These are phyloP conservation scores for Antheraea pernyi DNA, from an alignment of 1,140 invertebrate species.

Conservation along the genomic window DNA sequence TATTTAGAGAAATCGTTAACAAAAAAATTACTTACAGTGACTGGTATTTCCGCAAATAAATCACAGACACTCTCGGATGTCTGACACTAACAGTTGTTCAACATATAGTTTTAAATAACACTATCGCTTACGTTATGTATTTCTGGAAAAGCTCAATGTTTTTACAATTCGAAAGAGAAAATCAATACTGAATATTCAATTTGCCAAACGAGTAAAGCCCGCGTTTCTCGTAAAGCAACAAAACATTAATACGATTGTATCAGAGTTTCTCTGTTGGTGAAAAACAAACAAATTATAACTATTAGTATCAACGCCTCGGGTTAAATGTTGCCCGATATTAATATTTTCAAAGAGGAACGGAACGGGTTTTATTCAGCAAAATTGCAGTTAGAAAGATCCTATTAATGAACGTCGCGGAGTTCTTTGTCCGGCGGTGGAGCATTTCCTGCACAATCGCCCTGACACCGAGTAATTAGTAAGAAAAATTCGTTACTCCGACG, in stretches of 20 bases:
- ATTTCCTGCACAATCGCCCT: slow-evolving; percentile 73
- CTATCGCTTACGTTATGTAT: not conserved
- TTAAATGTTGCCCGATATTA: slow-evolving; percentile 64
- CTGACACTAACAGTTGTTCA: not conserved
- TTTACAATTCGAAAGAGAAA: not conserved
- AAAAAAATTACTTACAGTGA: not conserved
- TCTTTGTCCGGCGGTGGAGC: slow-evolving; percentile 65
- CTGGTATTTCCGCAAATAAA: slow-evolving; percentile 3
- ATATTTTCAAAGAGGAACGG: slow-evolving; percentile 59
- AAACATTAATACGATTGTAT: slow-evolving; percentile 21
- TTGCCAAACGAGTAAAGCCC: not conserved
- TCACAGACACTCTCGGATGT: not conserved
- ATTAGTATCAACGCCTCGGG: slow-evolving; percentile 53
- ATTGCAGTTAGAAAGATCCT: slow-evolving; percentile 76
- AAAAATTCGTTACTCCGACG: slow-evolving; percentile 71
- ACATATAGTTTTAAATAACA: not conserved
- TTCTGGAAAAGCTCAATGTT: not conserved
- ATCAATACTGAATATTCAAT: not conserved
- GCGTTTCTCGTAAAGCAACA: slow-evolving; percentile 7
- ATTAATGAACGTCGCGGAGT: slow-evolving; percentile 75
- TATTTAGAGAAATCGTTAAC: not conserved
- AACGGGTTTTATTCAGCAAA: slow-evolving; percentile 66
- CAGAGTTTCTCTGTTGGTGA: slow-evolving; percentile 16
- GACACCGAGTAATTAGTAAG: slow-evolving; percentile 76
- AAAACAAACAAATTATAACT: slow-evolving; percentile 59